Evolutionary conservation across 2,888 invertebrate genomes (phyloP).

Genomic region (Drosophila recens): DNA sequence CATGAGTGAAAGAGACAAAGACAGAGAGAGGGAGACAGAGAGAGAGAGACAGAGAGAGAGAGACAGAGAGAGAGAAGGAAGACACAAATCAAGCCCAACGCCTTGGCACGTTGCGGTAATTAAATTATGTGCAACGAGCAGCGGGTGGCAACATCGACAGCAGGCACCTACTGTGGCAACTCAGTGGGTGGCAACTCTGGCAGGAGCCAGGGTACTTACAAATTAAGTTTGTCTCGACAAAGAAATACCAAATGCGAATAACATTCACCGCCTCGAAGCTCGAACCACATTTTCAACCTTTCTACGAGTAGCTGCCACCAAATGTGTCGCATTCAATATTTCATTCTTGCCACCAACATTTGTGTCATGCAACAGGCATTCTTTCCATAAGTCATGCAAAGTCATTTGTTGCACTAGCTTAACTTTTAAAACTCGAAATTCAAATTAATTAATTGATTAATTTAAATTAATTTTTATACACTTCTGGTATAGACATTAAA

Average conservation of each 20-base stretch:
- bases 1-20: background rate
- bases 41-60: background rate
- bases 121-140: slow-evolving; percentile 65
- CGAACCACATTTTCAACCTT: slow-evolving; percentile 8
- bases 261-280: background rate
- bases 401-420: background rate
- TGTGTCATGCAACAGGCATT: background rate
- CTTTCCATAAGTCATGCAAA: background rate
- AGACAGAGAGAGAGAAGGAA: background rate
- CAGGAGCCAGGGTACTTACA: background rate
- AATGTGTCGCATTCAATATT: background rate
- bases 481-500: no score
- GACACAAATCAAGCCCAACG: slow-evolving; percentile 35
- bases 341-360: background rate
- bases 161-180: background rate
- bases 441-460: no score
- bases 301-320: slow-evolving; percentile 9
- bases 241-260: background rate
- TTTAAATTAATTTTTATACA: no score
- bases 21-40: background rate
- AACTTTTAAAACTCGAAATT: background rate
- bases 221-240: slow-evolving; percentile 53
- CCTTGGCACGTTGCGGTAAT: slow-evolving; percentile 67
- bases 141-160: slow-evolving; percentile 11
- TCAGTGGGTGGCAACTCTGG: background rate